Evolutionary conservation across 2,113 vertebrate species (phyloP).

Genomic region (Podilymbus podiceps): DNA sequence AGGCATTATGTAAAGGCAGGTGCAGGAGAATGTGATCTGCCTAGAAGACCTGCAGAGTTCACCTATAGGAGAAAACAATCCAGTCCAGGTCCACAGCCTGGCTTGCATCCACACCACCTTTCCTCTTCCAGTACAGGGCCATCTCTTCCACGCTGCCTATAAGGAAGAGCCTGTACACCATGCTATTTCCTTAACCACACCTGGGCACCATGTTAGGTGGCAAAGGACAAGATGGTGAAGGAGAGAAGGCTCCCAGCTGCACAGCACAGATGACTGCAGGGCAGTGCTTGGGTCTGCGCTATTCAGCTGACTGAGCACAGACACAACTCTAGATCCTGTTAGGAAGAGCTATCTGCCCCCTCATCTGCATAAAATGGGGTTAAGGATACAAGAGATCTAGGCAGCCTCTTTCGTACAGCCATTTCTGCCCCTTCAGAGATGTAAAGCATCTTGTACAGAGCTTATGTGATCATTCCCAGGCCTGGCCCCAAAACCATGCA

Average conservation of each 20-base stretch:
- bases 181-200: neutral
- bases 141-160: neutral
- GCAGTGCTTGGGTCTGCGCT: neutral
- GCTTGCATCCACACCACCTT: neutral
- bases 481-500: neutral
- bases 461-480: neutral
- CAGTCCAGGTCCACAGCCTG: neutral
- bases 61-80: neutral
- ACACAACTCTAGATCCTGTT: neutral
- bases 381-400: neutral
- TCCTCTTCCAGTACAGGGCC: neutral
- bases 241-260: neutral
- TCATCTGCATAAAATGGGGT: neutral
- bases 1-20: neutral
- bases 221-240: neutral
- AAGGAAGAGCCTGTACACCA: neutral
- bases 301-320: neutral
- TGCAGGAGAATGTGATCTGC: neutral
- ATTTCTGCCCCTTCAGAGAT: neutral
- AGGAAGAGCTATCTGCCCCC: neutral
- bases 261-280: neutral
- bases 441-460: neutral
- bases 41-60: neutral
- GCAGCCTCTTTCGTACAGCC: neutral
- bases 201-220: neutral